A percentile compares a stretch with the other conserved stretches of the same genome.
Evolutionary conservation across 2,797 vertebrate genomes (phyloP).

Genomic region (Thripadectes ignobilis): DNA sequence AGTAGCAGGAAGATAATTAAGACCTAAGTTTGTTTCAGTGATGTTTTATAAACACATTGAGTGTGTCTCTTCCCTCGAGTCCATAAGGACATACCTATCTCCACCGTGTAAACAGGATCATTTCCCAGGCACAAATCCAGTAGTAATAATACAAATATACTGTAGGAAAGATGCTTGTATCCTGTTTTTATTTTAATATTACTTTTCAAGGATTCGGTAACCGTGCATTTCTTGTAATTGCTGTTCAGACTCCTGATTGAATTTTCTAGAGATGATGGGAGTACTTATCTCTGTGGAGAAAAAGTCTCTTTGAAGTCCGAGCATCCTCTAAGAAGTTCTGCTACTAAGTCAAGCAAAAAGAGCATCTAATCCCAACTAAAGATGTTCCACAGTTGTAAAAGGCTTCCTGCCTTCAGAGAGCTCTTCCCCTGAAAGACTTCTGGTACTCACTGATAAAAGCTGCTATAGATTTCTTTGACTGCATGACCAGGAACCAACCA

Average conservation of each 20-base stretch:
- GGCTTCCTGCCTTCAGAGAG: neutral
- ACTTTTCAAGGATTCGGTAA: neutral
- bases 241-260: neutral
- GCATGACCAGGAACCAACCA: neutral
- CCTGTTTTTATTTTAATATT: neutral
- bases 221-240: neutral
- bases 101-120: neutral
- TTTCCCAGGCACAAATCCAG: neutral
- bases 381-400: neutral
- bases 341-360: neutral
- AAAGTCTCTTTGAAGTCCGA: neutral
- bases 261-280: neutral
- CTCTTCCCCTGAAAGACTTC: neutral
- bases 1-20: neutral
- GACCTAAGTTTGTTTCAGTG: neutral
- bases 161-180: neutral
- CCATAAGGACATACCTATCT: accelerated
- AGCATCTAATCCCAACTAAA: neutral
- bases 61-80: neutral
- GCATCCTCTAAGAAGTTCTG: neutral
- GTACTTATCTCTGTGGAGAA: neutral
- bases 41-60: neutral
- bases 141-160: neutral
- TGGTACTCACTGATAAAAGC: neutral
- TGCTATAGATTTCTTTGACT: neutral